Evolutionary conservation across 2,797 vertebrate genomes (phyloP).

Genomic region (Sebastes aleutianus): DNA sequence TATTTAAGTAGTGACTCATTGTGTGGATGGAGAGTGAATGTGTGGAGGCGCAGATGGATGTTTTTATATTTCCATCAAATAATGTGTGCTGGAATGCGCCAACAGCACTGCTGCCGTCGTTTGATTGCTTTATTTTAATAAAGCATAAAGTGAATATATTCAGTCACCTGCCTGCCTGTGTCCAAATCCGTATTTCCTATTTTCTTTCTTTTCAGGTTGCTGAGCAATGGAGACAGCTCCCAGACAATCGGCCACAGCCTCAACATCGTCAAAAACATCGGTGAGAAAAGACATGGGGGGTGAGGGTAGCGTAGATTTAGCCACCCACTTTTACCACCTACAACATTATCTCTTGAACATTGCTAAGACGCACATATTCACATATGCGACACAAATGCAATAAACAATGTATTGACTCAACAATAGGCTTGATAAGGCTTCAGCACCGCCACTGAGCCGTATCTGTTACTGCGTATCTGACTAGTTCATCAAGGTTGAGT

Average conservation of each 20-base stretch:
- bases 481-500: background rate
- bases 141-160: background rate
- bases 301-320: background rate
- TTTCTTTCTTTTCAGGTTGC: conserved; percentile 59
- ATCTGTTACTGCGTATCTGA: background rate
- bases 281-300: conserved; percentile 63
- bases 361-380: background rate
- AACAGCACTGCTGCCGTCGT: background rate
- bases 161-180: background rate
- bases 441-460: background rate
- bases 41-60: background rate
- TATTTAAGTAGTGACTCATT: background rate
- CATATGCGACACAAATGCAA: background rate
- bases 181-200: background rate
- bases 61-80: background rate
- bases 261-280: conserved; percentile 78
- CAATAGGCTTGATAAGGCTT: background rate
- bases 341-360: background rate
- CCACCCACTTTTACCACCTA: conserved; percentile 2
- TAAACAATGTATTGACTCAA: background rate
- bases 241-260: conserved; percentile 67
- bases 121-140: background rate
- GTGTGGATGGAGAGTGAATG: background rate
- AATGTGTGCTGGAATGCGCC: background rate
- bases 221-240: conserved; percentile 63